Conservation (phyloP, 2,888 invertebrate genomes). For the Archips crataeganus region DNA sequence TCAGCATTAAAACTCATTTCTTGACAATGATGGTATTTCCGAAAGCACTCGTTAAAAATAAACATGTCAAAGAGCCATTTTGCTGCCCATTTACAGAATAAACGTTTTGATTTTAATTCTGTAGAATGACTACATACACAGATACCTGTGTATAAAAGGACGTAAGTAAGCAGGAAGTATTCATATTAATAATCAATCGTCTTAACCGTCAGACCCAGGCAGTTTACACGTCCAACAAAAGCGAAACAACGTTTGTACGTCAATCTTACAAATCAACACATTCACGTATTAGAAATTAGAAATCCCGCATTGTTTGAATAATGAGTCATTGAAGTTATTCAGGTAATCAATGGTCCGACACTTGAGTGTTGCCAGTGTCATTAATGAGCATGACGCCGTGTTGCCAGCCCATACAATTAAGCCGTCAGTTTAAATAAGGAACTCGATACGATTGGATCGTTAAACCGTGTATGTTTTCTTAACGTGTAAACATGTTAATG, state of each 20-base stretch:
- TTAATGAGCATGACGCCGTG: conserved; percentile 33
- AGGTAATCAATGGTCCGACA: conserved; percentile 20
- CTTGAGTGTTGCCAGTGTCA: conserved; percentile 26
- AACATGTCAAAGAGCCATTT: too few species aligned
- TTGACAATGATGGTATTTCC: too few species aligned
- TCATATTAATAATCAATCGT: background rate
- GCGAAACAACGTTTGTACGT: conserved; percentile 2
- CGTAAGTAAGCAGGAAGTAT: background rate
- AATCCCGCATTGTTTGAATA: conserved; percentile 25
- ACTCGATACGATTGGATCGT: conserved; percentile 34
- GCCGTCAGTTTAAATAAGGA: conserved; percentile 31
- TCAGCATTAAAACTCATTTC: too few species aligned
- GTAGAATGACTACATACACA: too few species aligned
- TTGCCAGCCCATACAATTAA: conserved; percentile 27
- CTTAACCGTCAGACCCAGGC: background rate
- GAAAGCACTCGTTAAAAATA: too few species aligned
- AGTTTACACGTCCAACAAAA: background rate
- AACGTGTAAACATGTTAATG: conserved; percentile 34
- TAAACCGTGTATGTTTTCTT: conserved; percentile 32
- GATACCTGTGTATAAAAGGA: too few species aligned
- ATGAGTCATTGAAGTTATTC: conserved; percentile 27
- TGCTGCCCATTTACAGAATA: too few species aligned
- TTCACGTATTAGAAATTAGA: conserved; percentile 18
- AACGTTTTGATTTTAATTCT: too few species aligned
- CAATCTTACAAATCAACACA: background rate